Conservation (phyloP, 1,140 invertebrate genomes). For the Neodiprion pinetum region DNA sequence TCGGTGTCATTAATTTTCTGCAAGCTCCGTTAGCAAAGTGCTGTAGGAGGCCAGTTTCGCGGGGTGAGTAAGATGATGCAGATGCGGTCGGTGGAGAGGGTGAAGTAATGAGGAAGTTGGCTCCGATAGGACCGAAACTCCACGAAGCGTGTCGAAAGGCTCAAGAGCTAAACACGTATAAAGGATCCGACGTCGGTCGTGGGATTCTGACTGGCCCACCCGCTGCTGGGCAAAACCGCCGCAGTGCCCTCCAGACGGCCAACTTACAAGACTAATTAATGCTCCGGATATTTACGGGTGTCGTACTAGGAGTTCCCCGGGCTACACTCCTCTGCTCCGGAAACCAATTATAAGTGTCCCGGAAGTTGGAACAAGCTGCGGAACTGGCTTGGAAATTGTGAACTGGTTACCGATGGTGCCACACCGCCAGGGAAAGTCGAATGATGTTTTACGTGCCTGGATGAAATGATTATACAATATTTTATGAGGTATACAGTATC, state of each 20-base stretch:
- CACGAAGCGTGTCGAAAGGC: no score
- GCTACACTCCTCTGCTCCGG: slow-evolving; percentile 19
- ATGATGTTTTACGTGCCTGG: no score
- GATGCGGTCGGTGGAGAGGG: no score
- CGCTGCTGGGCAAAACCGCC: background rate
- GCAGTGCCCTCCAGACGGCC: background rate
- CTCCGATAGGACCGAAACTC: no score
- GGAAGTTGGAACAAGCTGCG: slow-evolving; percentile 44
- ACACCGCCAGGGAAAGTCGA: no score
- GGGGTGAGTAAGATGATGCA: no score
- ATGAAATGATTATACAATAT: no score
- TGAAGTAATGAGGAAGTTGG: no score
- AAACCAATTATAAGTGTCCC: slow-evolving; percentile 54
- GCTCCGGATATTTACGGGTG: slow-evolving; percentile 23
- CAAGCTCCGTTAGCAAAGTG: no score
- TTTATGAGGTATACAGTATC: no score
- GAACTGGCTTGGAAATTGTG: slow-evolving; percentile 42
- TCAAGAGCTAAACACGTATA: background rate
- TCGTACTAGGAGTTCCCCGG: slow-evolving; percentile 13
- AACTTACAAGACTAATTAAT: slow-evolving; percentile 23
- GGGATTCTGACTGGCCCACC: background rate
- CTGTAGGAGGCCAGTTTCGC: no score
- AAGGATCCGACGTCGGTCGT: background rate
- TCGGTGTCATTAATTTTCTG: no score
- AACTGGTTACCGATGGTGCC: slow-evolving; percentile 15